Evolutionary conservation across 2,797 vertebrate genomes (phyloP), one percentile per base, ranked within the genome.

Genomic region (Danio aesculapii): DNA sequence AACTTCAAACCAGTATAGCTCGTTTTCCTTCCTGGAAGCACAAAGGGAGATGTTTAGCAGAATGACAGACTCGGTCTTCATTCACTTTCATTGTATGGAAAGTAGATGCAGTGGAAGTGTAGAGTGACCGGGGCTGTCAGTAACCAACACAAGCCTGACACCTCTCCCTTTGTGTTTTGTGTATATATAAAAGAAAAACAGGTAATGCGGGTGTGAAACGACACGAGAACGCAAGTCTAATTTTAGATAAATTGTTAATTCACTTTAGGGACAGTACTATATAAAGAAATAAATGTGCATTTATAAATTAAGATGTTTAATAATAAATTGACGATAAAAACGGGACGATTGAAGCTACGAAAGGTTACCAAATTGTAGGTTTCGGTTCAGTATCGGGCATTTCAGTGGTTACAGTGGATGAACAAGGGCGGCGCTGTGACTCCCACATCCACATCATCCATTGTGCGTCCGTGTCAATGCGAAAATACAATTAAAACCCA

Each of bases 391-490:
- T 59, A 43, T 53, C n/a, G 39, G 30, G 14, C 16, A 14, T 41
- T 14, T 55, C 58, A 58, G 6, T 55, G 7, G 57, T 79, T 70
- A 41, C 13, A 12, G n/a, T 41, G 30, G 21, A n/a, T 67, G 79
- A 81, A 58, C 43, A 67, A 16, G 52, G 61, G 70, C 52, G 70
- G 70, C 70, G 79, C 71, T 73, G 16, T 49, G 43, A 21, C 61
- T 53, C 49, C 8, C 10, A 44, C 62, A 59, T 10, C 14, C 17
- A 30, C 47, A 53, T 79, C 59, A 46, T 79, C 70, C 52, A 74
- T 81, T 75, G 79, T 81, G 61, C 53, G 14, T 67, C 11, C 4
- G 44, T 58, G 4, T 75, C 50, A 49, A 13, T 64, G 41, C 44
- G 49, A 47, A 67, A 47, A 57, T 17, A 7, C 7, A 11, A n/a